A percentile compares a stretch with the other conserved stretches of the same genome.
Conservation (phyloP, 1,140 invertebrate genomes). For the Bombus superbus region DNA sequence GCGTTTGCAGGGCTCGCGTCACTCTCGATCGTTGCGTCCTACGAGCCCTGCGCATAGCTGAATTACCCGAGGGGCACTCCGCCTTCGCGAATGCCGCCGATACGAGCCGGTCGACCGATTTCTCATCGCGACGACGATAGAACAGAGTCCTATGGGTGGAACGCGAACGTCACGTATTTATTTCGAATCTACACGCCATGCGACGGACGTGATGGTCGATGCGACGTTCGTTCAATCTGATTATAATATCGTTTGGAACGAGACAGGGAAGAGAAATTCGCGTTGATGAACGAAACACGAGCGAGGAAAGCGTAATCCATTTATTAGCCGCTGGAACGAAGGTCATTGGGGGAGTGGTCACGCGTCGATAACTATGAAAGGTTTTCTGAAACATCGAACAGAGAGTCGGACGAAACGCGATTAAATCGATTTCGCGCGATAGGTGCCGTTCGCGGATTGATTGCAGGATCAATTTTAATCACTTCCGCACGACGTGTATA, state of each 20-base stretch:
- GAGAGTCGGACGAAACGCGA: slow-evolving; percentile 28
- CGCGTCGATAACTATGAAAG: not conserved
- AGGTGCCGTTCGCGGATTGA: slow-evolving; percentile 37
- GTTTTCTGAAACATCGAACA: slow-evolving; percentile 9
- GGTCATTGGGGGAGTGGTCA: no score
- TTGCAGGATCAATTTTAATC: slow-evolving; percentile 59
- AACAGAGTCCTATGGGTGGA: no score
- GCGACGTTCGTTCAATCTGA: no score
- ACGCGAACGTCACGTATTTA: no score
- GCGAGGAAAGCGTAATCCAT: no score
- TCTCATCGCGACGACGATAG: not conserved
- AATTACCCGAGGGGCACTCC: slow-evolving; percentile 21
- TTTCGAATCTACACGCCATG: no score
- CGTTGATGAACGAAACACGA: no score
- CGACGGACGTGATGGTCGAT: no score
- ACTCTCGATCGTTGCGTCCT: not conserved
- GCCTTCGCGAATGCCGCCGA: not conserved
- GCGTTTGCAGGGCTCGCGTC: not conserved
- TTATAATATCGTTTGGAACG: no score
- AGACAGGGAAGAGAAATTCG: no score
- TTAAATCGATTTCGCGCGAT: slow-evolving; percentile 31
- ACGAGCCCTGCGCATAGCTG: not conserved
- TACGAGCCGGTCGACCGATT: not conserved
- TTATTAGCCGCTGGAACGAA: no score
- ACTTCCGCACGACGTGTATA: slow-evolving; percentile 22